Base-by-base conservation (phyloP, 1,140 invertebrate genomes). In the Rhynchophorus ferrugineus region DNA sequence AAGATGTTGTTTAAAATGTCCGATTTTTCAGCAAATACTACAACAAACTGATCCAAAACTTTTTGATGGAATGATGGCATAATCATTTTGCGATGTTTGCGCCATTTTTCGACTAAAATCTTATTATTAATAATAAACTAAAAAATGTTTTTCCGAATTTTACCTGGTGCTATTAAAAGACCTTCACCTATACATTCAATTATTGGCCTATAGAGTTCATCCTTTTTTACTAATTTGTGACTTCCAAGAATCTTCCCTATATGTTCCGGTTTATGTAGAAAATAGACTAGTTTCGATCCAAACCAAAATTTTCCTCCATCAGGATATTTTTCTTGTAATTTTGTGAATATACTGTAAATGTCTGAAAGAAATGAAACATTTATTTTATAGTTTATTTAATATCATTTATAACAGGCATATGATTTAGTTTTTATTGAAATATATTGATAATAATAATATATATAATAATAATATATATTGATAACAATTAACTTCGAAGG, bases 51-150 rank as follows among this genome's bases (percentile, higher is more conserved):
- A 59, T 88, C 79, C 7, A 90, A 70, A 48, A 89, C 84, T 54
- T 78, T 77, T 59, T 84, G 84, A 68, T 87, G 83, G 66, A 90
- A 90, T 8, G 85, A 79, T 5, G 87, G 86, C 2, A 84, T 81
- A 3, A 89, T 70, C 16, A 88, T 64, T 62, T 82, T 84, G 6
- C 87, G 71, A 50, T 85, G 73, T 1, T 66, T 61, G 42, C 75
- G 75, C 87, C 87, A 90, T 71, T 83, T 78, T 0, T 74, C 67
- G 35, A 81, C 83, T 78, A 37, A 29, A 69, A 70, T 44, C 41
- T 56, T 21, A 34, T 35, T 19, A 38, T 44, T 24, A 29, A 29
- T 29, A 49, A 9, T 20, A 41, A 49, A 45, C 50, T 29, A 29
- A 29, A 6, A 29, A 11, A 11, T 29, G 24, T 29, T 6, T 29